Conservation (phyloP, 2,888 invertebrate species). For the Synergus laeviventris region DNA sequence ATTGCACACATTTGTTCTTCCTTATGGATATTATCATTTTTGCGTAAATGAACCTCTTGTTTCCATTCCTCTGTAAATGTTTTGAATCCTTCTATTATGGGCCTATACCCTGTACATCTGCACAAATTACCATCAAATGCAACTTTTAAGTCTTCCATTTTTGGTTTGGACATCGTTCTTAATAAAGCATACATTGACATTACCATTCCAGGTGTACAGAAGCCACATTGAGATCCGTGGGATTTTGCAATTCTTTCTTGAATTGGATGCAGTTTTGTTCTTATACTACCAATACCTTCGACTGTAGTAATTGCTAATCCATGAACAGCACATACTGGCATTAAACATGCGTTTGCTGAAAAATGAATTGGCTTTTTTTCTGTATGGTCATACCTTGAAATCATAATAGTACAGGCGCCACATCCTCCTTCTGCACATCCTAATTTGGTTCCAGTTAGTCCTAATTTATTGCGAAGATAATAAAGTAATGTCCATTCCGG, state of each 20-base stretch:
- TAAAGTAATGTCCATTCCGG: slow-evolving; percentile 91
- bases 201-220: slow-evolving; percentile 94
- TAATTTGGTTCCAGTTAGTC: slow-evolving; percentile 89
- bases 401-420: slow-evolving; percentile 94
- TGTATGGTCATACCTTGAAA: slow-evolving; percentile 82
- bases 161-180: slow-evolving; percentile 83
- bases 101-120: slow-evolving; percentile 95
- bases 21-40: slow-evolving; percentile 55
- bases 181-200: slow-evolving; percentile 96
- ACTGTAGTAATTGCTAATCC: slow-evolving; percentile 92
- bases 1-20: slow-evolving; percentile 77
- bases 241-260: slow-evolving; percentile 90
- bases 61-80: slow-evolving; percentile 89
- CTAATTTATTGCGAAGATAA: slow-evolving; percentile 87
- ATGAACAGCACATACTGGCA: slow-evolving; percentile 89
- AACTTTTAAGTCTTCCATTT: slow-evolving; percentile 84
- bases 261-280: slow-evolving; percentile 86
- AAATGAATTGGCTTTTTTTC: slow-evolving; percentile 80
- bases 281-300: slow-evolving; percentile 91
- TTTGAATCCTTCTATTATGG: slow-evolving; percentile 93
- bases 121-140: slow-evolving; percentile 90
- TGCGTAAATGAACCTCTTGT: slow-evolving; percentile 69
- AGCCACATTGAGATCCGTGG: slow-evolving; percentile 95
- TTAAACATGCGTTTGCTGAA: slow-evolving; percentile 90
- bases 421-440: slow-evolving; percentile 95